These are phyloP conservation scores for Diabrotica undecimpunctata DNA, from an alignment of 1,140 invertebrate genomes.

Conservation along the genomic window DNA sequence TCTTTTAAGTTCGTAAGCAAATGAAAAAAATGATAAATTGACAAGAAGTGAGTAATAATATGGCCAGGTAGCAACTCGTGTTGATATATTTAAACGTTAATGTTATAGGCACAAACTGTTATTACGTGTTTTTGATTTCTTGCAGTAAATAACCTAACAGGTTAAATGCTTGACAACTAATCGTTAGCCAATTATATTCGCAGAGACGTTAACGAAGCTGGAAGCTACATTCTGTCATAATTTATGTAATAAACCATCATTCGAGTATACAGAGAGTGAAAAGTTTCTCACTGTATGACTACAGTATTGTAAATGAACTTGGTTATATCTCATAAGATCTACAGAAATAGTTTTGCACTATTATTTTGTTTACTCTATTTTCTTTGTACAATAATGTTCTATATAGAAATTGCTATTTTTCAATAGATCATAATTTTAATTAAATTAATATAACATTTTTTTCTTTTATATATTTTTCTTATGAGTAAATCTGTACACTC, in stretches of 20 bases:
- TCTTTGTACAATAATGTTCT: too few relatives aligned
- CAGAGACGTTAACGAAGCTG: conserved; percentile 11
- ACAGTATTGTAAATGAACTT: too few relatives aligned
- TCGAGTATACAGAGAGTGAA: background rate
- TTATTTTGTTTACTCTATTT: too few relatives aligned
- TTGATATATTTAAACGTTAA: conserved; percentile 30
- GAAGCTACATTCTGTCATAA: conserved; percentile 9
- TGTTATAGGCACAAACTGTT: conserved; percentile 26
- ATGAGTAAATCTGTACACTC: too few relatives aligned
- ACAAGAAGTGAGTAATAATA: conserved; percentile 31
- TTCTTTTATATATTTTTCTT: too few relatives aligned
- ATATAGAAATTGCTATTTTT: too few relatives aligned
- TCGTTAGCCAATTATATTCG: conserved; percentile 23
- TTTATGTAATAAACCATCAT: background rate
- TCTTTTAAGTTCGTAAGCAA: conserved; percentile 18
- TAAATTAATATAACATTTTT: too few relatives aligned
- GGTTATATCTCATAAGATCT: too few relatives aligned
- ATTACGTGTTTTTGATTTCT: conserved; percentile 35
- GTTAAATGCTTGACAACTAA: conserved; percentile 22
- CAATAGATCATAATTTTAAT: too few relatives aligned
- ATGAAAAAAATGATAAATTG: conserved; percentile 22
- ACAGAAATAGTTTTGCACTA: too few relatives aligned
- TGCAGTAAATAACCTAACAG: conserved; percentile 28
- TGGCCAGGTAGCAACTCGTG: conserved; percentile 26
- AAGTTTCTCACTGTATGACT: background rate